Evolutionary conservation across 2,888 invertebrate species (phyloP), one percentile per base, ranked within the genome.

Genomic region (Acronicta psi): DNA sequence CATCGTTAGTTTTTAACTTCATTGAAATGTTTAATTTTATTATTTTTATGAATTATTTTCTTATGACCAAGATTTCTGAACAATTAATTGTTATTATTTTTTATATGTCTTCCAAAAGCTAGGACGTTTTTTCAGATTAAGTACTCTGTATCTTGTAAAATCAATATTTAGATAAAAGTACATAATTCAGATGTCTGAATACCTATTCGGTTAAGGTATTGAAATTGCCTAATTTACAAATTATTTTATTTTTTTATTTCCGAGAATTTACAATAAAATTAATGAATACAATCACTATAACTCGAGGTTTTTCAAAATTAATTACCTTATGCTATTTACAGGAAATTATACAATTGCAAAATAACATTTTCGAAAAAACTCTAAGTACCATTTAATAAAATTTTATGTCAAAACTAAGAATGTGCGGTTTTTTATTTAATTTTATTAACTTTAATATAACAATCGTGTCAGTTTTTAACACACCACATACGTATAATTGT

Each of bases 401-500:
- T 29, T 2, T 11, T 11, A 29, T 29, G 29, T 3, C 4, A 3
- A 29, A 29, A 29, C 11, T 11, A 29, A 3, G 11, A 29, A 11
- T 11, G 29, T 11, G 29, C 11, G 25, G 2, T 11, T 29, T 9
- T 29, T 29, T 0, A 29, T 29, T 29, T 11, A 11, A 11, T 29
- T 29, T 52, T 47, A 34, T 47, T 40, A 66, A 49, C 44, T 55
- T n/a, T 6, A n/a, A 34, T 13, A n/a, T n/a, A 34, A 63, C 43
- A 56, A 16, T 37, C 25, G 25, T 56, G 59, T 54, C 31, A 51
- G 29, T 20, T 40, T 71, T 53, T 50, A 55, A 63, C 41, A 59
- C 3, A 46, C 29, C 46, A n/a, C n/a, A 49, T 75, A 75, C 65
- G 73, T 75, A 75, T 75, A 58, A 59, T 63, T 69, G n/a, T 79